phyloP scores from a whole-genome alignment of 2,113 vertebrate genomes.

The Pithys albifrons region DNA sequence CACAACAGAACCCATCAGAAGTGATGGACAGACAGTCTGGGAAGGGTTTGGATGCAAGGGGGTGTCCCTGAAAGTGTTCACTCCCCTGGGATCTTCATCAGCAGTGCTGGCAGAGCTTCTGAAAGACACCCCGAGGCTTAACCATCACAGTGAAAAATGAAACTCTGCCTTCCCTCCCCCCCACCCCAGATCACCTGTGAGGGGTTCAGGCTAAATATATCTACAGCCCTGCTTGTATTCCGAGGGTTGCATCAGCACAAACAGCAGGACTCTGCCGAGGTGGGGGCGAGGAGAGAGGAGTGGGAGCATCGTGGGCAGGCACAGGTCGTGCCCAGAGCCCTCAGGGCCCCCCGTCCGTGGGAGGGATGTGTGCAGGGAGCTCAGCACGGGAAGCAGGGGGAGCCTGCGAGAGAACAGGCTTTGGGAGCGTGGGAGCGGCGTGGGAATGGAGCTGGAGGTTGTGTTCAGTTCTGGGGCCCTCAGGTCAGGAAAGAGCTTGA shows the following conservation, averaged over 20 bases:
- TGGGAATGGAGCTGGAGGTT: background rate
- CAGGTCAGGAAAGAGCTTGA: too few species aligned
- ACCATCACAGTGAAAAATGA: background rate
- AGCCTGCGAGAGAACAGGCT: background rate
- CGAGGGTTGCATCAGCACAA: background rate
- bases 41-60: fast-evolving
- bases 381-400: fast-evolving
- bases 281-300: background rate
- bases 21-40: background rate
- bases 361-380: fast-evolving
- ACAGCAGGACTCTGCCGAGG: fast-evolving
- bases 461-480: too few species aligned
- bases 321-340: fast-evolving
- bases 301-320: background rate
- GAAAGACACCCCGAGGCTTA: background rate
- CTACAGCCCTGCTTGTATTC: background rate
- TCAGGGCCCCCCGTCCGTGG: fast-evolving
- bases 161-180: background rate
- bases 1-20: background rate
- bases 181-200: background rate
- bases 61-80: fast-evolving
- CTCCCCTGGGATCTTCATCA: background rate
- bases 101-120: background rate
- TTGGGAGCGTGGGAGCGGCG: background rate
- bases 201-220: background rate